These are phyloP conservation scores for Omphaloscelis lunosa DNA, from an alignment of 2,888 invertebrate genomes.

Conservation along the genomic window DNA sequence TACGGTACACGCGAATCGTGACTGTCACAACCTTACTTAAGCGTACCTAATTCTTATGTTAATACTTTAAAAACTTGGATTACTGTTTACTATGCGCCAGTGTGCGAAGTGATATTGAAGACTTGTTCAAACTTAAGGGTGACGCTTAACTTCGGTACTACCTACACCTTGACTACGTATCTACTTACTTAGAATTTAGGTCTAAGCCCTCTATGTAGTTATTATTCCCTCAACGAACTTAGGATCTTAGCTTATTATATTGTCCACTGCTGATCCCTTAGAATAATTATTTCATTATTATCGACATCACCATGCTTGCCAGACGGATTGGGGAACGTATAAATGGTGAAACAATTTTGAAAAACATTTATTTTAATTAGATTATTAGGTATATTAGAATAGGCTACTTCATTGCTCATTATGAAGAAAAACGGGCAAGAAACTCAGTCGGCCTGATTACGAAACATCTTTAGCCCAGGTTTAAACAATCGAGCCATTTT, in stretches of 20 bases:
- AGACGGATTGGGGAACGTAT: too few species aligned
- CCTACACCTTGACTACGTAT: neutral
- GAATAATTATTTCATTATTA: neutral
- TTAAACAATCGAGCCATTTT: neutral
- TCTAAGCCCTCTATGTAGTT: neutral
- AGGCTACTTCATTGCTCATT: too few species aligned
- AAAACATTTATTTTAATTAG: too few species aligned
- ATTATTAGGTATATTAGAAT: too few species aligned
- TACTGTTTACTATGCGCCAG: neutral
- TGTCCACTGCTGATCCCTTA: neutral
- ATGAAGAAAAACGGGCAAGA: too few species aligned
- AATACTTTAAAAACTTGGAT: conserved; percentile 17
- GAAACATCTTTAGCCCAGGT: too few species aligned
- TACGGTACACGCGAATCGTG: too few species aligned
- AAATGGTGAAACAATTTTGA: too few species aligned
- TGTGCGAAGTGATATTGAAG: conserved; percentile 13
- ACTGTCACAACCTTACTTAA: neutral
- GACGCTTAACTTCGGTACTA: neutral
- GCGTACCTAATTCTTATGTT: conserved; percentile 1
- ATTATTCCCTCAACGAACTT: neutral
- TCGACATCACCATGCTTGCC: too few species aligned
- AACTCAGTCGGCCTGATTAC: too few species aligned
- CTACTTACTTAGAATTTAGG: neutral
- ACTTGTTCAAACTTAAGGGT: neutral
- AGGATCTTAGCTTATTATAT: neutral